Base-by-base conservation (phyloP, 2,797 vertebrate genomes). In the Coranthus polyacanthus region DNA sequence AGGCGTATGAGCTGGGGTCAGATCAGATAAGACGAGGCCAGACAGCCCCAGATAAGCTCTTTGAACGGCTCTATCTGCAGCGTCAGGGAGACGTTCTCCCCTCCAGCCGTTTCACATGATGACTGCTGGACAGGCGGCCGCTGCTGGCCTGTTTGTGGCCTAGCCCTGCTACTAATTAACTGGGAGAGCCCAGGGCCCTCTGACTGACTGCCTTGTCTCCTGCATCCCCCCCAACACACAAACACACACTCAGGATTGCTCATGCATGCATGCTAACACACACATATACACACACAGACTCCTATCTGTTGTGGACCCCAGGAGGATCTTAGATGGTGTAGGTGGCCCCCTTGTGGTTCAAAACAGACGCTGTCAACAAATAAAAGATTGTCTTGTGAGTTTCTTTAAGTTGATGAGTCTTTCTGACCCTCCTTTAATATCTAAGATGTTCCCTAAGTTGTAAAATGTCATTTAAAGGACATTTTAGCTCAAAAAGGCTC, bases 1-100 rank as follows among this genome's bases (percentile, higher is more conserved):
- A 88, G 88, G 85, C 82, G 68, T 85, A 82, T 85, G 82, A 85
- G 80, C 72, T 36, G 83, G 78, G 91, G 88, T 93, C 90, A 89
- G 84, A 92, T 91, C 91, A 92, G 92, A 94, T 93, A 93, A 91
- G 82, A 67, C 22, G 4, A 71, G 81, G 85, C 81, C 81, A 92
- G 89, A 85, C 83, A 61, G 89, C 72, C 85, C 72, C 64, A 88
- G 88, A 92, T 91, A 90, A 92, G 87, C 84, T 82, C 90, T 93
- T 91, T 93, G 91, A 93, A 91, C 81, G 64, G 68, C 86, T 92
- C 86, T 91, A 91, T 93, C 88, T 90, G 90, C 79, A 81, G 82
- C 68, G 86, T 90, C 82, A 82, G 75, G 75, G 80, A 86, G 83
- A 88, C 64, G 77, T 72, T 83, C 82, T 79, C 72, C 82, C 89